A percentile compares a stretch with the other conserved stretches of the same genome.
These are phyloP conservation scores for Pseudomyrmex gracilis DNA, from an alignment of 1,140 invertebrate genomes.

Conservation along the genomic window DNA sequence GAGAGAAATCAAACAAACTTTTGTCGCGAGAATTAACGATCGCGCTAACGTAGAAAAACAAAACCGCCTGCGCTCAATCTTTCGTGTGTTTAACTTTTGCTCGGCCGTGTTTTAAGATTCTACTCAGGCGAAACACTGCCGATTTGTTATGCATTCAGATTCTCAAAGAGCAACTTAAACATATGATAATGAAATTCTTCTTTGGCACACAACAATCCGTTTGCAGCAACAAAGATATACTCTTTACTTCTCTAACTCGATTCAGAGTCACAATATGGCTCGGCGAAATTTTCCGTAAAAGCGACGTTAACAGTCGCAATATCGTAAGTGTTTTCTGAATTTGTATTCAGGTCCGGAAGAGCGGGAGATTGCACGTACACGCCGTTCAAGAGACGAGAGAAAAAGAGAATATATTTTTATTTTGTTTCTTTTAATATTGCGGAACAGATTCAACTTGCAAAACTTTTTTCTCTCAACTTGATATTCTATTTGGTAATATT, in stretches of 20 bases:
- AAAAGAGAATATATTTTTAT: background rate
- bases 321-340: constrained; percentile 8
- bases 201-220: constrained; percentile 27
- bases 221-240: constrained; percentile 28
- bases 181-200: constrained; percentile 55
- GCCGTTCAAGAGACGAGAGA: background rate
- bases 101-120: constrained; percentile 35
- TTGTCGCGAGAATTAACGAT: constrained; percentile 4
- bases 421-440: too few relatives aligned
- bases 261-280: constrained; percentile 29
- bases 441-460: too few relatives aligned
- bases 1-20: background rate
- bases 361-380: background rate
- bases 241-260: constrained; percentile 48
- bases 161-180: constrained; percentile 41
- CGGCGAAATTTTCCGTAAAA: constrained; percentile 15
- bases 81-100: constrained; percentile 35
- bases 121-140: constrained; percentile 17
- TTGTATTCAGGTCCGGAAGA: constrained; percentile 6
- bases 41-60: background rate
- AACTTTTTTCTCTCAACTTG: background rate
- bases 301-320: constrained; percentile 27
- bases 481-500: background rate
- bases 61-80: background rate
- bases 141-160: constrained; percentile 60